A percentile compares a stretch with the other conserved stretches of the same genome.
phyloP scores from a whole-genome alignment of 2,113 vertebrate genomes.

The Pipra filicauda region DNA sequence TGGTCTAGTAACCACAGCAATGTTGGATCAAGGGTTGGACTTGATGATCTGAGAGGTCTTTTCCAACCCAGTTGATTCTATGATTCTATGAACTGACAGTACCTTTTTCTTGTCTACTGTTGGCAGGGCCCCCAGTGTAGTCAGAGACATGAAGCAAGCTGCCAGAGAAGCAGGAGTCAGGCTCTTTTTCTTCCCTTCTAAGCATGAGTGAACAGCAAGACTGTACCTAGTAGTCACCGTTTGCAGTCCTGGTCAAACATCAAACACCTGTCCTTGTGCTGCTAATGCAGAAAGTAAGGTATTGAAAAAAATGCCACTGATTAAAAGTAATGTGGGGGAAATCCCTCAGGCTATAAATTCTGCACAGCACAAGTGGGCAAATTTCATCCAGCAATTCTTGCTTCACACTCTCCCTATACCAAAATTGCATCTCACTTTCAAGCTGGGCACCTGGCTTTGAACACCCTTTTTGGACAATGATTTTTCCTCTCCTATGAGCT shows the following conservation, averaged over 20 bases:
- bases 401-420: neutral
- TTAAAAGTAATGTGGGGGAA: neutral
- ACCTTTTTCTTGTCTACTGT: neutral
- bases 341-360: neutral
- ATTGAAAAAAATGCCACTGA: neutral
- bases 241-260: neutral
- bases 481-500: neutral
- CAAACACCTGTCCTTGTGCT: neutral
- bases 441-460: neutral
- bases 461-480: rapidly evolving
- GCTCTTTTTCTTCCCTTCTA: neutral
- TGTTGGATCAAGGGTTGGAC: no score
- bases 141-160: neutral
- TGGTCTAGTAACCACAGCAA: no score
- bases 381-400: neutral
- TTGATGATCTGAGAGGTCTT: no score
- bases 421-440: neutral
- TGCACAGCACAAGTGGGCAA: neutral
- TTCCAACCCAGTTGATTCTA: no score
- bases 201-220: neutral
- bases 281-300: neutral
- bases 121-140: rapidly evolving
- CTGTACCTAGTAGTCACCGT: neutral
- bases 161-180: neutral
- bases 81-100: neutral